phyloP scores from a whole-genome alignment of 1,140 invertebrate species.

The Drosophila nigromelanica region DNA sequence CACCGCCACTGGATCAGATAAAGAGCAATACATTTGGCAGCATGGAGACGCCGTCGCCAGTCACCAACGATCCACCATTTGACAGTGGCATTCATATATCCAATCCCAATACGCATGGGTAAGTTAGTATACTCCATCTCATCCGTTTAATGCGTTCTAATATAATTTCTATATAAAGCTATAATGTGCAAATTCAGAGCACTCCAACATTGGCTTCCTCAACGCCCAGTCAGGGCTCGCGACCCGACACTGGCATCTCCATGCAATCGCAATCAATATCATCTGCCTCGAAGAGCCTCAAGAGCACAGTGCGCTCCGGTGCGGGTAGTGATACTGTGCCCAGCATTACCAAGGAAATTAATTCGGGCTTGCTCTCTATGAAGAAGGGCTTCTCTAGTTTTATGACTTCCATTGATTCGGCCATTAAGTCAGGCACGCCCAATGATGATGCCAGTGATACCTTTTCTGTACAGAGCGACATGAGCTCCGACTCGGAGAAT shows the following conservation, averaged over 20 bases:
- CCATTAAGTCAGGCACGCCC: slow-evolving; percentile 87
- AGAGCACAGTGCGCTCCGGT: slow-evolving; percentile 40
- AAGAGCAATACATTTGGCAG: slow-evolving; percentile 82
- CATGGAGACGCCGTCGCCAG: slow-evolving; percentile 79
- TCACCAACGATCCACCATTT: slow-evolving; percentile 77
- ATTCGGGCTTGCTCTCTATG: slow-evolving; percentile 88
- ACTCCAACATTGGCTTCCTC: slow-evolving; percentile 80
- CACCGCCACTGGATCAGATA: slow-evolving; percentile 76
- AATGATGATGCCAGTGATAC: slow-evolving; percentile 90
- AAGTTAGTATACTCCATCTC: slow-evolving; percentile 1
- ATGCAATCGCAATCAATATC: slow-evolving; percentile 73
- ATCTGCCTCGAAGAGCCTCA: slow-evolving; percentile 77
- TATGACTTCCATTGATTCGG: slow-evolving; percentile 92
- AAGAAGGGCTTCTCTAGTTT: slow-evolving; percentile 91
- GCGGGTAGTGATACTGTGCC: slow-evolving; percentile 59
- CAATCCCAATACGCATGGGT: slow-evolving; percentile 83
- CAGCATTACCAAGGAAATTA: slow-evolving; percentile 79
- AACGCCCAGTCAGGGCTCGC: slow-evolving; percentile 76
- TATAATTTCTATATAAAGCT: slow-evolving; percentile 43
- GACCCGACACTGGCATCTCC: slow-evolving; percentile 83
- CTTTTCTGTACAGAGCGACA: slow-evolving; percentile 89
- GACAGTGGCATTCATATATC: slow-evolving; percentile 76
- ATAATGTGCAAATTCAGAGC: slow-evolving; percentile 81
- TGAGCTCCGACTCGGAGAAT: slow-evolving; percentile 92
- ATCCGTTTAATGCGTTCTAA: not conserved